phyloP scores from a whole-genome alignment of 1,140 invertebrate species.

The Zaprionus camerounensis region DNA sequence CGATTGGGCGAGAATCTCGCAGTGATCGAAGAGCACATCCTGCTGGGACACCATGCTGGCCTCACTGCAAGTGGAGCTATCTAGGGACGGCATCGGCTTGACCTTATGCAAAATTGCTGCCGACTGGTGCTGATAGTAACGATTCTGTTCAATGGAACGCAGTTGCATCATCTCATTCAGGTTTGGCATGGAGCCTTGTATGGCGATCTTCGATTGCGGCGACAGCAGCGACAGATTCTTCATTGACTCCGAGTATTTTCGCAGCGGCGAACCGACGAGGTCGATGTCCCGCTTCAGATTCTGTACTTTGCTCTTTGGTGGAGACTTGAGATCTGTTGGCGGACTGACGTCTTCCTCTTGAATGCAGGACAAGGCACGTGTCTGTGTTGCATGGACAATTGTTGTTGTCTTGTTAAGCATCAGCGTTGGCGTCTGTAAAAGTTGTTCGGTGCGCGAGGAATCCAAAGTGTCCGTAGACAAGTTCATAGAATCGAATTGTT shows the following conservation, averaged over 20 bases:
- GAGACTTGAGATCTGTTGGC: slow-evolving; percentile 9
- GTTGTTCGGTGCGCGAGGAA: slow-evolving; percentile 25
- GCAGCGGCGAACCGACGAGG: slow-evolving; percentile 72
- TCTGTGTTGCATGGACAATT: slow-evolving; percentile 50
- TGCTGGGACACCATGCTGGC: slow-evolving; percentile 57
- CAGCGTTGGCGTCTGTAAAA: slow-evolving; percentile 39
- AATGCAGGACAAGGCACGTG: slow-evolving; percentile 65
- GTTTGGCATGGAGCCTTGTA: slow-evolving; percentile 83
- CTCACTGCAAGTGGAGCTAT: slow-evolving; percentile 61
- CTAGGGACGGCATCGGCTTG: slow-evolving; percentile 26
- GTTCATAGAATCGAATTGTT: slow-evolving; percentile 52
- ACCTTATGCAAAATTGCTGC: neutral
- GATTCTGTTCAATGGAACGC: slow-evolving; percentile 80
- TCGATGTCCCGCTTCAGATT: slow-evolving; percentile 72
- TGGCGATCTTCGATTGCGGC: slow-evolving; percentile 60
- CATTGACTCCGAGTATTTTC: slow-evolving; percentile 82
- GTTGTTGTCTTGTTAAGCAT: slow-evolving; percentile 71
- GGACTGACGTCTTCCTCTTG: slow-evolving; percentile 67
- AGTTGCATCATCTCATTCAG: slow-evolving; percentile 76
- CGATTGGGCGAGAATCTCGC: slow-evolving; percentile 80
- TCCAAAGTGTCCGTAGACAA: slow-evolving; percentile 56
- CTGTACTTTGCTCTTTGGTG: slow-evolving; percentile 9
- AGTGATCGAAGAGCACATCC: slow-evolving; percentile 74
- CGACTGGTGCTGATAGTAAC: slow-evolving; percentile 71
- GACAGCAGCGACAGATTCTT: slow-evolving; percentile 68